These are phyloP conservation scores for Papilio dardanus DNA, from an alignment of 1,140 invertebrate genomes.

Conservation along the genomic window DNA sequence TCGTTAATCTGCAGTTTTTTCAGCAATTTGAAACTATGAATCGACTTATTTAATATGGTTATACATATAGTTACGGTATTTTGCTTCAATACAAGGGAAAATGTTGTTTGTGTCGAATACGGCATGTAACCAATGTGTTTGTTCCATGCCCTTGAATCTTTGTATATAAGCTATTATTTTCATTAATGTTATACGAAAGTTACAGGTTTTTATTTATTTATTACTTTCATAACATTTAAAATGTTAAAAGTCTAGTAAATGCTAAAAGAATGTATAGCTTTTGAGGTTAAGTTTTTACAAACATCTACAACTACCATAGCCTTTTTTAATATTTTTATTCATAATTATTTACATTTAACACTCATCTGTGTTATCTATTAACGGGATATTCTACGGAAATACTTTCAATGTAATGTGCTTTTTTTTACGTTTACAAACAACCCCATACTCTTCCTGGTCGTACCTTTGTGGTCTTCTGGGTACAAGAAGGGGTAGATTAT, in stretches of 20 bases:
- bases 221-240: neutral
- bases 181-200: neutral
- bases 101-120: conserved; percentile 19
- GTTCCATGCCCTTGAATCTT: neutral
- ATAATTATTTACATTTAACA: neutral
- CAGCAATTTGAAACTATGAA: conserved; percentile 40
- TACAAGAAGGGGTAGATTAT: conserved; percentile 64
- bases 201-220: neutral
- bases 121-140: conserved; percentile 13
- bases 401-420: neutral
- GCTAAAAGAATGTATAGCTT: neutral
- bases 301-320: neutral
- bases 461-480: conserved; percentile 49
- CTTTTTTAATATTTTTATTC: neutral
- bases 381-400: neutral
- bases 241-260: neutral
- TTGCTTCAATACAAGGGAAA: neutral
- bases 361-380: neutral
- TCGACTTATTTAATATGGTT: neutral
- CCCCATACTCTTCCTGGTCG: conserved; percentile 73
- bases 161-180: neutral
- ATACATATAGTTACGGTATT: too few species aligned
- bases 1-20: conserved; percentile 36
- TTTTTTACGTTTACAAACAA: neutral
- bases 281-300: conserved; percentile 28